Evolutionary conservation across 2,888 invertebrate genomes (phyloP).

Genomic region (Pristionchus arcanus): DNA sequence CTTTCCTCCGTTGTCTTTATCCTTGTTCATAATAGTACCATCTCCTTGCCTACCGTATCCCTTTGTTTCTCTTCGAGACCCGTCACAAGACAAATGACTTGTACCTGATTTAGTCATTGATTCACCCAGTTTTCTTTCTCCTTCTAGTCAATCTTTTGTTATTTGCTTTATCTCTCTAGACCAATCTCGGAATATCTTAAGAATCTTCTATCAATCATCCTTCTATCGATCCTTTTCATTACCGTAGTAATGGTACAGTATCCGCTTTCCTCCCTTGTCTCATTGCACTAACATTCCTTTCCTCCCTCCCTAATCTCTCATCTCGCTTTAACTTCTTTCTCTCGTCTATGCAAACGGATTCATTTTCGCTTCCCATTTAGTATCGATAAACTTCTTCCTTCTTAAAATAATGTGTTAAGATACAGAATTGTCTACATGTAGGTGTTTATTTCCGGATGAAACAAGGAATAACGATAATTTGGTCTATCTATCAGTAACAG

Average conservation of each 20-base stretch:
- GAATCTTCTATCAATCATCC: slow-evolving; percentile 39
- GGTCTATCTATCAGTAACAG: background rate
- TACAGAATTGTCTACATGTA: background rate
- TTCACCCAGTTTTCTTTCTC: slow-evolving; percentile 29
- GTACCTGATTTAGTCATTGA: slow-evolving; percentile 36
- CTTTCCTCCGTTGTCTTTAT: slow-evolving; percentile 6
- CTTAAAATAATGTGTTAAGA: background rate
- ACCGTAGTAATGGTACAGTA: slow-evolving; percentile 7
- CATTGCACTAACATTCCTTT: slow-evolving; percentile 49
- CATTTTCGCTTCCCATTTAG: slow-evolving; percentile 33
- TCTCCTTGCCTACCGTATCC: slow-evolving; percentile 32
- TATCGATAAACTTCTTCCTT: slow-evolving; percentile 30
- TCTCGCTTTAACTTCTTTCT: slow-evolving; percentile 44
- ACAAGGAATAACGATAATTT: slow-evolving; percentile 16
- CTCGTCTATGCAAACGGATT: slow-evolving; percentile 50
- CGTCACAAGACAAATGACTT: slow-evolving; percentile 26
- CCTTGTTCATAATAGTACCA: slow-evolving; percentile 1
- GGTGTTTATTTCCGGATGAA: slow-evolving; percentile 18
- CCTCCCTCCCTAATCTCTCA: slow-evolving; percentile 35
- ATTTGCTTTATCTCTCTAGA: slow-evolving; percentile 28
- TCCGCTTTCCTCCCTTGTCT: slow-evolving; percentile 24
- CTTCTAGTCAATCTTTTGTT: slow-evolving; percentile 13
- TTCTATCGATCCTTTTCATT: slow-evolving; percentile 33
- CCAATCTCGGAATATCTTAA: slow-evolving; percentile 46
- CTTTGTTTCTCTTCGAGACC: slow-evolving; percentile 13